These are phyloP conservation scores for Lucilia sericata DNA, from an alignment of 1,140 invertebrate genomes.

Conservation along the genomic window DNA sequence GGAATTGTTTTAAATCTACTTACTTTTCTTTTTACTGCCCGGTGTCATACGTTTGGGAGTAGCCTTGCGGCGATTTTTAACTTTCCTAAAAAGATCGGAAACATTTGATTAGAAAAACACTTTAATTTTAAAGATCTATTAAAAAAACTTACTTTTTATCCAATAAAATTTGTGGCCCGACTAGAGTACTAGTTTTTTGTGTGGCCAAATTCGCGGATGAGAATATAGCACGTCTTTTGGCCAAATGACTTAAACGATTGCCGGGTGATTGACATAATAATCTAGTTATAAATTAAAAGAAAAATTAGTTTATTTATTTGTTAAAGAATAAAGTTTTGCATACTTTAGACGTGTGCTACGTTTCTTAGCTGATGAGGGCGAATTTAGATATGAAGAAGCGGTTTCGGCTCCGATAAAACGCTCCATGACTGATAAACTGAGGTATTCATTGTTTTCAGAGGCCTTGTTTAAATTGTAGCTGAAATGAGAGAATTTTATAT, in stretches of 20 bases:
- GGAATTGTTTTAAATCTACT: not conserved
- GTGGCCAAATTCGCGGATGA: conserved; percentile 70
- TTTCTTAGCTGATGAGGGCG: conserved; percentile 71
- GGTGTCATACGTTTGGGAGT: conserved; percentile 65
- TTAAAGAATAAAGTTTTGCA: conserved; percentile 35
- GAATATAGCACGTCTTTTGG: conserved; percentile 73
- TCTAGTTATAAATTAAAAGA: conserved; percentile 51
- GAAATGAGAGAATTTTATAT: conserved; percentile 24
- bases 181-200: conserved; percentile 58
- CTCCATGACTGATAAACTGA: conserved; percentile 72
- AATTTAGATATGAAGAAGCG: conserved; percentile 73
- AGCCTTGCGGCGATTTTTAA: conserved; percentile 60
- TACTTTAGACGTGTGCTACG: conserved; percentile 68
- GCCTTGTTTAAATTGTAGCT: conserved; percentile 73
- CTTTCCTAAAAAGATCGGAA: conserved; percentile 51
- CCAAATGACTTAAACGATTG: conserved; percentile 75
- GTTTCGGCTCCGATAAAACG: conserved; percentile 74
- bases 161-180: conserved; percentile 63
- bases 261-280: conserved; percentile 73
- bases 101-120: not conserved
- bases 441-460: conserved; percentile 74
- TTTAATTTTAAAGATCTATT: not conserved
- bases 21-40: conserved; percentile 64
- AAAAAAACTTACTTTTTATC: conserved; percentile 61
- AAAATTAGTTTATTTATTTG: not conserved